These are phyloP conservation scores for Silurus glanis DNA, from an alignment of 2,113 vertebrate genomes.

Conservation along the genomic window DNA sequence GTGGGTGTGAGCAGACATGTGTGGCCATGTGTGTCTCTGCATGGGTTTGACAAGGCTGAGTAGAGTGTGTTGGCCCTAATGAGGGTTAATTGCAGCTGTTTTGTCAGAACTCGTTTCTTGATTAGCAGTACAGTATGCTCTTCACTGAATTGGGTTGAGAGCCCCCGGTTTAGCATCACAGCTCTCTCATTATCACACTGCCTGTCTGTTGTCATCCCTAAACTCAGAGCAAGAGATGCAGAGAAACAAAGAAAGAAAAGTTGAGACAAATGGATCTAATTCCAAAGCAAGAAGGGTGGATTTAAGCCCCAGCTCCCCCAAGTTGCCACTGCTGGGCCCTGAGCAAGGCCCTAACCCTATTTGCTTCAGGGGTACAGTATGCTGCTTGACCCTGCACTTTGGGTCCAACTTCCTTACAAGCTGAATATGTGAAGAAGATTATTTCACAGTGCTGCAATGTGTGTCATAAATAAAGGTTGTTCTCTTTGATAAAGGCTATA, in stretches of 20 bases:
- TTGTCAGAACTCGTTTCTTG: slow-evolving; percentile 51
- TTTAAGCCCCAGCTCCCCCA: not conserved
- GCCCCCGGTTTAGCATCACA: slow-evolving; percentile 2
- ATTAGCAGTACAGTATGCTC: slow-evolving; percentile 47
- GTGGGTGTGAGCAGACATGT: slow-evolving; percentile 17
- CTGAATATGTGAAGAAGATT: too few relatives aligned
- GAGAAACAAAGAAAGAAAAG: not conserved
- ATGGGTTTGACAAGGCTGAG: slow-evolving; percentile 50
- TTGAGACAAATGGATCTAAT: slow-evolving; percentile 20
- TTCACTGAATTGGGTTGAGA: slow-evolving; percentile 2
- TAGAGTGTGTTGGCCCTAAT: slow-evolving; percentile 56
- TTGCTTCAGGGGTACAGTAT: too few relatives aligned
- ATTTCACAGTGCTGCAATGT: too few relatives aligned
- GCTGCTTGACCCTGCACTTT: too few relatives aligned
- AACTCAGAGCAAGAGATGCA: not conserved
- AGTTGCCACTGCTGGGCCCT: not conserved
- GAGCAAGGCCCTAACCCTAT: not conserved
- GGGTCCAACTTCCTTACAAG: too few relatives aligned
- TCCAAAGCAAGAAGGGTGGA: not conserved
- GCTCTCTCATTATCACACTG: slow-evolving; percentile 39
- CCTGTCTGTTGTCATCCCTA: not conserved
- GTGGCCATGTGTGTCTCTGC: slow-evolving; percentile 18
- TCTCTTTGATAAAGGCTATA: too few relatives aligned
- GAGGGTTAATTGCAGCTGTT: slow-evolving; percentile 56
- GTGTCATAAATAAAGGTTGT: too few relatives aligned